phyloP scores from a whole-genome alignment of 2,888 invertebrate species.

The Ctenicera cuprea region DNA sequence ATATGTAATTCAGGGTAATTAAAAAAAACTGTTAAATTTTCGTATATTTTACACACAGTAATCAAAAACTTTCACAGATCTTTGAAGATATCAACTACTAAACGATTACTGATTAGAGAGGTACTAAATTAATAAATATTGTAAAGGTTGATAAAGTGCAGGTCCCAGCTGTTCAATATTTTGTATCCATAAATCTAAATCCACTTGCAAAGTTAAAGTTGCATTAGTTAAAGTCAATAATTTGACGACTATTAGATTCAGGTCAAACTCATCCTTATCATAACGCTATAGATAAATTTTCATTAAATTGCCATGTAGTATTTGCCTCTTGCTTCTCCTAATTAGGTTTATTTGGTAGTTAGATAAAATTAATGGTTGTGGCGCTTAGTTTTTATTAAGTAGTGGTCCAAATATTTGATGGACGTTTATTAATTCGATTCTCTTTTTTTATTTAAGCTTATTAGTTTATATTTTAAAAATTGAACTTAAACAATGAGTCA shows the following conservation, averaged over 20 bases:
- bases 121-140: background rate
- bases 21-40: background rate
- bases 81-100: too few relatives aligned
- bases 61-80: too few relatives aligned
- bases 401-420: constrained; percentile 38
- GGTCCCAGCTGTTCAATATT: background rate
- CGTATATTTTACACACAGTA: too few relatives aligned
- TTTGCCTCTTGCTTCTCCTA: constrained; percentile 24
- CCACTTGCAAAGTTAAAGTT: constrained; percentile 7
- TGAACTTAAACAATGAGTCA: constrained; percentile 34
- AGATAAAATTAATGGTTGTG: constrained; percentile 43
- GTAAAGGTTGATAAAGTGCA: background rate
- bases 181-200: constrained; percentile 7
- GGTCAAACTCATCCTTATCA: constrained; percentile 29
- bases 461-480: constrained; percentile 33
- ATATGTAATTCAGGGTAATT: background rate
- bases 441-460: constrained; percentile 36
- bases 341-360: constrained; percentile 42
- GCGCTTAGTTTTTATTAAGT: constrained; percentile 45
- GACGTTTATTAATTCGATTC: constrained; percentile 47
- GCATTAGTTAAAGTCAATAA: constrained; percentile 18
- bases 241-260: constrained; percentile 22
- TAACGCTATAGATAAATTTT: constrained; percentile 32
- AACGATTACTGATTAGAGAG: too few relatives aligned
- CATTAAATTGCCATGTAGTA: constrained; percentile 36